A percentile compares a stretch with the other conserved stretches of the same genome.
phyloP scores from a whole-genome alignment of 2,888 invertebrate species.

The Ariolimax columbianus region DNA sequence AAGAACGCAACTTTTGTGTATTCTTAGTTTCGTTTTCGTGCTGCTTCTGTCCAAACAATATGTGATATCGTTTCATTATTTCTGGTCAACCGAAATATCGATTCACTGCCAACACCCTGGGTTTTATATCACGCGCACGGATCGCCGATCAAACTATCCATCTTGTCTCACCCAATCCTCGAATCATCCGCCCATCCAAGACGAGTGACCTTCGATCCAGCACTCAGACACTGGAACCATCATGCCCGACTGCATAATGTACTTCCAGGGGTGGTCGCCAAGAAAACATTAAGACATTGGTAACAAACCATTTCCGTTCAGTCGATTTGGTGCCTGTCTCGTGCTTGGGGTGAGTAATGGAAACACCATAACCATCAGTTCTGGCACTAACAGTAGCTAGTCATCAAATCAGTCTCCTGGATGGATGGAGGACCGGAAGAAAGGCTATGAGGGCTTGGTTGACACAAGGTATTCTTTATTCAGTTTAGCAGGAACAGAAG shows the following conservation, averaged over 20 bases:
- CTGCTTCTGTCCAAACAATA: too few species aligned
- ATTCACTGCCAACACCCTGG: too few species aligned
- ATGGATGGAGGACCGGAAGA: too few species aligned
- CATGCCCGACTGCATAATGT: background rate
- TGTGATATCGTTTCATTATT: too few species aligned
- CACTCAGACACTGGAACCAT: background rate
- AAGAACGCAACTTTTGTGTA: too few species aligned
- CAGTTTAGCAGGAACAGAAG: too few species aligned
- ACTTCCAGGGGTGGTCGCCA: background rate
- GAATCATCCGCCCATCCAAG: background rate
- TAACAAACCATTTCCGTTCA: conserved; percentile 18
- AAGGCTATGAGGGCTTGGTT: too few species aligned
- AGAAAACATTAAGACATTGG: conserved; percentile 41
- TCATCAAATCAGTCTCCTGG: background rate
- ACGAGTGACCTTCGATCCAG: background rate
- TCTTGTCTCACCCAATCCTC: background rate
- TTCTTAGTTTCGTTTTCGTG: too few species aligned
- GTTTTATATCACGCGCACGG: too few species aligned
- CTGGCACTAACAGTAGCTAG: background rate
- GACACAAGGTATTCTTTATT: too few species aligned
- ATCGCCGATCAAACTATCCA: background rate
- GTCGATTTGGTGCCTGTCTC: conserved; percentile 28
- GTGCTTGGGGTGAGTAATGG: conserved; percentile 23
- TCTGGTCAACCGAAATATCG: too few species aligned
- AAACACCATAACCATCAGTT: conserved; percentile 19